Evolutionary conservation across 1,140 invertebrate genomes (phyloP).

Genomic region (Chymomyza costata): DNA sequence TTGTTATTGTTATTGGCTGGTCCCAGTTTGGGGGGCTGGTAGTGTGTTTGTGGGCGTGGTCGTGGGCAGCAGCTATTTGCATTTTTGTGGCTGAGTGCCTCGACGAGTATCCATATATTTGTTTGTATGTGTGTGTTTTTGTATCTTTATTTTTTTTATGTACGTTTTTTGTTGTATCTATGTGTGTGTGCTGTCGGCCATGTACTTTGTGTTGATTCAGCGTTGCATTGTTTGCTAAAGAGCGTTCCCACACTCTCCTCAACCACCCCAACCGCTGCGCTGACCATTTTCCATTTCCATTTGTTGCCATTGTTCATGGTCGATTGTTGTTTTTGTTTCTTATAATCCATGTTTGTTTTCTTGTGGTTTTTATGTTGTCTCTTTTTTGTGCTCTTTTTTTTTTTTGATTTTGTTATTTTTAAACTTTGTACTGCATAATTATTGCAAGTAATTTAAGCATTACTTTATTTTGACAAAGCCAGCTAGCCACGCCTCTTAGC

Average conservation of each 20-base stretch:
- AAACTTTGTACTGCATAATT: slow-evolving; percentile 31
- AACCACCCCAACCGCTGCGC: no score
- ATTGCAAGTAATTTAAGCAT: slow-evolving; percentile 59
- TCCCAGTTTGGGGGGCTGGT: slow-evolving; percentile 3
- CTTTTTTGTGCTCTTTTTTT: slow-evolving; percentile 28
- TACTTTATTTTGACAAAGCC: slow-evolving; percentile 11
- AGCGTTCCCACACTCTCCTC: no score
- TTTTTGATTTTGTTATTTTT: slow-evolving; percentile 39
- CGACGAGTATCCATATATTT: slow-evolving; percentile 1
- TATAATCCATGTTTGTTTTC: no score
- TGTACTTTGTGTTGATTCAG: slow-evolving; percentile 47
- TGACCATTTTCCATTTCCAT: no score
- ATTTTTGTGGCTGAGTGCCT: slow-evolving; percentile 33
- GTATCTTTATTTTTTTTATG: slow-evolving; percentile 12
- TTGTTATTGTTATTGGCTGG: slow-evolving; percentile 66
- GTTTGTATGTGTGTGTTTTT: slow-evolving; percentile 14
- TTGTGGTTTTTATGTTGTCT: slow-evolving; percentile 30
- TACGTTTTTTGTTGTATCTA: slow-evolving; percentile 8
- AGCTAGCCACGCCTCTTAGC: no score
- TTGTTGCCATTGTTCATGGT: no score
- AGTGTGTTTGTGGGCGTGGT: slow-evolving; percentile 3
- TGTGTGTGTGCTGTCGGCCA: slow-evolving; percentile 4
- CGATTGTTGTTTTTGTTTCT: no score
- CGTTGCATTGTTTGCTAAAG: slow-evolving; percentile 35
- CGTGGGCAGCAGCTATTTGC: slow-evolving; percentile 37